Evolutionary conservation across 2,113 vertebrate genomes (phyloP), one percentile per base, ranked within the genome.

Genomic region (Hiodon alosoides): DNA sequence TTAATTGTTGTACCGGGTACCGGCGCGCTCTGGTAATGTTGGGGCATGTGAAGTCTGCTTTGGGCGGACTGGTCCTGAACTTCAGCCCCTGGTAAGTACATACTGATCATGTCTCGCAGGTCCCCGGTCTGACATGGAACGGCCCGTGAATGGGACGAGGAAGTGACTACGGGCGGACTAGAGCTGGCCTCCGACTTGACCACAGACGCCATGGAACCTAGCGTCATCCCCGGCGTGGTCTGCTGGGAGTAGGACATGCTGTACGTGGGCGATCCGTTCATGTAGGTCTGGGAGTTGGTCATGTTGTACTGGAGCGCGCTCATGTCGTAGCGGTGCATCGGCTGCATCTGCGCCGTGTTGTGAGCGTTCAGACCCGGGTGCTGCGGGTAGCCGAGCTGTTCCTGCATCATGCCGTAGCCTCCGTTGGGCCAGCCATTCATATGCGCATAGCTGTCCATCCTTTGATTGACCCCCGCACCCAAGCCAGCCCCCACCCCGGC

Each of bases 361-460:
- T 98, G 96, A 17, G 96, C 95, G 86, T 95, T 97, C 81, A 97
- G 90, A 62, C 96, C 95, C 79, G 96, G 94, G 94, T 98, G 97
- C 89, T 98, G 97, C 80, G 93, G 88, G 90, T 99, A 99, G 83
- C 95, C 94, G 81, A 99, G 94, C 92, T 97, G 97, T 52, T 99
- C 97, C 91, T 98, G 97, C 97, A 99, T 99, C 96, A 99, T 98
- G 78, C 97, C 93, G 90, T 99, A 99, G 81, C 96, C 95, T 62
- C 96, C 96, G 93, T 98, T 99, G 93, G 92, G 94, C 97, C 97
- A 99, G 93, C 97, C 97, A 93, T 99, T 99, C 97, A 99, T 98
- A 86, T 99, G 97, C 70, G 96, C 96, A 72, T 99, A 99, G 85
- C 94, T 94, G 95, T 99, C 97, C 97, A 99, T 99, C 83, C 97